These are phyloP conservation scores for Helicoverpa assulta DNA, from an alignment of 2,888 invertebrate genomes.

Conservation along the genomic window DNA sequence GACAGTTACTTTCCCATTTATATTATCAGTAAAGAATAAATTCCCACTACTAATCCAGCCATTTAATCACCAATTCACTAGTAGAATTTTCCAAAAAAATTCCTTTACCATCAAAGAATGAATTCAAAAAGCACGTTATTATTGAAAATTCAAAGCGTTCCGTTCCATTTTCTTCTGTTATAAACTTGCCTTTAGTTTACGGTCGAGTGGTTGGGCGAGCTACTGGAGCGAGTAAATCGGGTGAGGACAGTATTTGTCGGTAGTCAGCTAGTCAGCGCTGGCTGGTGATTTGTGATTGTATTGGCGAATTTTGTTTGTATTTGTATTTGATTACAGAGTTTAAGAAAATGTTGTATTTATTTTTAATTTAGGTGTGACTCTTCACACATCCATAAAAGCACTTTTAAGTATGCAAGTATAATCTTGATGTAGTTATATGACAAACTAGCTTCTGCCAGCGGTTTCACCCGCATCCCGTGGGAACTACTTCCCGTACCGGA, in stretches of 20 bases:
- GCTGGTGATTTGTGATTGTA: slow-evolving; percentile 39
- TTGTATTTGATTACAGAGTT: background rate
- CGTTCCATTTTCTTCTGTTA: slow-evolving; percentile 39
- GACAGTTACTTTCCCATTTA: no score
- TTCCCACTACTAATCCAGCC: background rate
- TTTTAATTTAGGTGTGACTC: no score
- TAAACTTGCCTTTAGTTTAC: slow-evolving; percentile 37
- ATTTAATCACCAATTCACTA: background rate
- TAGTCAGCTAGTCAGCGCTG: slow-evolving; percentile 33
- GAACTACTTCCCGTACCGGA: no score
- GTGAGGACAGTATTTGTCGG: slow-evolving; percentile 43
- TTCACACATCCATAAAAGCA: no score
- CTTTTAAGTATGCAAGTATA: no score
- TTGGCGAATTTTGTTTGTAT: background rate
- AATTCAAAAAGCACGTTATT: slow-evolving; percentile 13
- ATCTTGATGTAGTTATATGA: no score
- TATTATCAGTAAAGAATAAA: background rate
- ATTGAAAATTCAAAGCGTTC: slow-evolving; percentile 6
- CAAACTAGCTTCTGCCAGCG: no score
- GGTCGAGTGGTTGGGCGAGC: slow-evolving; percentile 25
- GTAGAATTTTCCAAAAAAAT: background rate
- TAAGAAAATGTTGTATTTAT: background rate
- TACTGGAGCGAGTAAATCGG: slow-evolving; percentile 47
- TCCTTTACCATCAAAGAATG: slow-evolving; percentile 12
- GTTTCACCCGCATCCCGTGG: no score